Evolutionary conservation across 2,888 invertebrate species (phyloP).

Genomic region (Phragmatobia fuliginosa): DNA sequence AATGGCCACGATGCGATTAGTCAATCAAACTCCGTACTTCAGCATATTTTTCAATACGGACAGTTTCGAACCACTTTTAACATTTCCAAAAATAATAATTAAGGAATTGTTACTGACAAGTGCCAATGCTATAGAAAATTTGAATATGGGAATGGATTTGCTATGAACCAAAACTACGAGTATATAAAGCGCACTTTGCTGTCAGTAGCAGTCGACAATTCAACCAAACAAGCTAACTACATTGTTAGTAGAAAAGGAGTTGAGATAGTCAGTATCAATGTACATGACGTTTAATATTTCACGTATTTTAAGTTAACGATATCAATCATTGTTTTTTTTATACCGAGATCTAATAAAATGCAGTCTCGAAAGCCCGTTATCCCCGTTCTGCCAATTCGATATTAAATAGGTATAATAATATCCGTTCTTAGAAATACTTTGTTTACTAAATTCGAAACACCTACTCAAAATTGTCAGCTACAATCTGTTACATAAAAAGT

Average conservation of each 20-base stretch:
- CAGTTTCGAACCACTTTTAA: conserved; percentile 33
- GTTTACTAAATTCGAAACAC: neutral
- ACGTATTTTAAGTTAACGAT: neutral
- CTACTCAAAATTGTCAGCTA: neutral
- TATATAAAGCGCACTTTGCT: neutral
- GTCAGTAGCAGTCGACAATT: neutral
- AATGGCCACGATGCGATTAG: conserved; percentile 48
- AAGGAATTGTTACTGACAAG: neutral
- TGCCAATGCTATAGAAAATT: neutral
- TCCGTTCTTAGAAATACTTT: neutral
- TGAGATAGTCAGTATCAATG: neutral
- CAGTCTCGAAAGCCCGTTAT: no score
- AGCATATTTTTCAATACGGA: conserved; percentile 38
- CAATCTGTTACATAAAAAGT: neutral
- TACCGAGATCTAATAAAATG: neutral
- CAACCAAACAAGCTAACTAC: neutral
- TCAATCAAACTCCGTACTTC: conserved; percentile 54
- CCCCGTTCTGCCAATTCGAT: no score
- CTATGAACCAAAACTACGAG: neutral
- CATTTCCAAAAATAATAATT: conserved; percentile 21
- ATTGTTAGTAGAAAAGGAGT: neutral
- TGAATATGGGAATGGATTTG: neutral
- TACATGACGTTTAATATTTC: neutral
- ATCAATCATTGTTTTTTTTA: neutral
- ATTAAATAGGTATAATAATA: neutral